These are phyloP conservation scores for Andinoacara biseriatus DNA, from an alignment of 2,113 vertebrate species.

Conservation along the genomic window DNA sequence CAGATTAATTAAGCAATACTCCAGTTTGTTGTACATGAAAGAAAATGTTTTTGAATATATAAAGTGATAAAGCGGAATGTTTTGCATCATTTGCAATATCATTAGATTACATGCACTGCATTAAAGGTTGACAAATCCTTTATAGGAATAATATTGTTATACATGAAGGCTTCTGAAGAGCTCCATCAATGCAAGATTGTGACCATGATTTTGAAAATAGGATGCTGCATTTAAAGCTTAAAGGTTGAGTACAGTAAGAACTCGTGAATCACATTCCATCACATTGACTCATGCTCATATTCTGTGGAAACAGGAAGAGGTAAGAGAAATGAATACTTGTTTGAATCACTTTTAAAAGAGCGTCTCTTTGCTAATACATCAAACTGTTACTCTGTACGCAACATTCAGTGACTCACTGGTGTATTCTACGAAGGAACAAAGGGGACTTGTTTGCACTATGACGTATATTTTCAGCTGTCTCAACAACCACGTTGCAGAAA, in stretches of 20 bases:
- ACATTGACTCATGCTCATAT: background rate
- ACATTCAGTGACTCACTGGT: background rate
- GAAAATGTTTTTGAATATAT: too few relatives aligned
- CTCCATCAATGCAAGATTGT: background rate
- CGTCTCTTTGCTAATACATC: background rate
- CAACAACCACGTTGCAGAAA: background rate
- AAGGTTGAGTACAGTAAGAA: background rate
- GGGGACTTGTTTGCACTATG: background rate
- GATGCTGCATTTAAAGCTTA: too few relatives aligned
- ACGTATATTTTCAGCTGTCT: background rate
- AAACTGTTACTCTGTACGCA: background rate
- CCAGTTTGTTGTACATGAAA: too few relatives aligned
- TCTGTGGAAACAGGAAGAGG: slow-evolving; percentile 17
- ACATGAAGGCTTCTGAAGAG: background rate
- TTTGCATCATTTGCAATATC: too few relatives aligned
- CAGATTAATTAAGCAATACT: too few relatives aligned
- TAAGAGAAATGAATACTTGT: background rate
- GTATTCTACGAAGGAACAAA: background rate
- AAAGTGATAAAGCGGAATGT: too few relatives aligned
- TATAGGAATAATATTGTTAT: background rate
- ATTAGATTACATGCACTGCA: too few relatives aligned
- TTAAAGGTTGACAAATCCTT: too few relatives aligned
- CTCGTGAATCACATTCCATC: background rate
- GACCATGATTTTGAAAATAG: too few relatives aligned
- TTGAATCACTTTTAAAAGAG: slow-evolving; percentile 20